Evolutionary conservation across 2,797 vertebrate species (phyloP), one percentile per base, ranked within the genome.

Genomic region (Serranus cabrilla): DNA sequence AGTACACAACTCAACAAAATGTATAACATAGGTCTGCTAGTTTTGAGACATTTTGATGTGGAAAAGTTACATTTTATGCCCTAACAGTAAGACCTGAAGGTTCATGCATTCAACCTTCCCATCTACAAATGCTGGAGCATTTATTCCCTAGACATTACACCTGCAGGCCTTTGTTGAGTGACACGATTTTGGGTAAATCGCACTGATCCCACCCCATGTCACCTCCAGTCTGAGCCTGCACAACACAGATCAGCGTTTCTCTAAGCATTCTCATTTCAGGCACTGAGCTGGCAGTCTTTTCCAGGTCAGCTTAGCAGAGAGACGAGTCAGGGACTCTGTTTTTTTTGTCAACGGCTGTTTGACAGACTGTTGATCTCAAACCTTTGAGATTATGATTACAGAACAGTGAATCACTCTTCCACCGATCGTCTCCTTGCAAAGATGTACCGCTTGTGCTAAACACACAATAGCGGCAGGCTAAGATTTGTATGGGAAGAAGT

Each of bases 201-300:
- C 47, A 49, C 43, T 64, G 68, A 85, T 81, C 77, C 66, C 12
- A 23, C 57, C 50, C 65, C 12, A 27, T 81, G 82, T 84, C 69
- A 51, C 55, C 46, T 63, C 46, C 59, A 69, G 61, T 74, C 63
- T 74, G 76, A 87, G 78, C 42, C 67, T 37, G 67, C 76, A 79
- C 64, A 51, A 45, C 23, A 39, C 72, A 65, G 75, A 80, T 84
- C 77, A 84, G 73, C 34, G 16, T 49, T 81, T 76, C 62, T 71
- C 40, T 40, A 70, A 40, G 54, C 56, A 57, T 73, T 78, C 61
- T 45, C 55, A 31, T 50, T 54, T 52, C 0, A 47, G 34, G 58
- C 57, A 34, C 79, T 86, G 73, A 83, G 83, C 71, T 69, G 78
- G 59, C 67, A 64, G 67, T 34, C 74, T 78, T 71, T 77, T 40